Conservation (phyloP, 2,113 vertebrate genomes). For the Cyanistes caeruleus region DNA sequence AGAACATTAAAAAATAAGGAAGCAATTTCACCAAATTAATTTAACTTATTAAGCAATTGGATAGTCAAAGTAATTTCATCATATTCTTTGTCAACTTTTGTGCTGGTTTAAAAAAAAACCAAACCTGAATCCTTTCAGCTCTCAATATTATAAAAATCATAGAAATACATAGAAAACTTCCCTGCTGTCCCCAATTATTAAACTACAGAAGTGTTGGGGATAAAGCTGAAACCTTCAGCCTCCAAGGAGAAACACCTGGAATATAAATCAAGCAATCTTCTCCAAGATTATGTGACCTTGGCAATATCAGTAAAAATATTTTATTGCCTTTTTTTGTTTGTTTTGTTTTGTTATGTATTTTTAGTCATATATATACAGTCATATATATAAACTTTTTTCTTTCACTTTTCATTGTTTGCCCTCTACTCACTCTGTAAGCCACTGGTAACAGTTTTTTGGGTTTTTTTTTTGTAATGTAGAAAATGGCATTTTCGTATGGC, state of each 20-base stretch:
- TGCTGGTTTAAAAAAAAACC: not conserved
- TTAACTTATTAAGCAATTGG: not conserved
- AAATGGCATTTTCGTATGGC: not conserved
- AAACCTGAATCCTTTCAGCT: fast-evolving
- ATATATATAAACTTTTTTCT: not conserved
- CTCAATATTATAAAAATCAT: not conserved
- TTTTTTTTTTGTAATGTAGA: fast-evolving
- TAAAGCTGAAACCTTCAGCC: not conserved
- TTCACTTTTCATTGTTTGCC: not conserved
- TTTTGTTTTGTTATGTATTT: not conserved
- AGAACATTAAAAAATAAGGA: not conserved
- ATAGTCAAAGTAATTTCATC: not conserved
- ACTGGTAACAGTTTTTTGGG: not conserved
- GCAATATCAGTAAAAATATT: not conserved
- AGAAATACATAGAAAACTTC: not conserved
- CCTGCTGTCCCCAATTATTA: not conserved
- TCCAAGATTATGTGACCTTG: not conserved
- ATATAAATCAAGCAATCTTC: not conserved
- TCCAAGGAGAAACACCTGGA: not conserved
- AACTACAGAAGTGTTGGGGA: not conserved
- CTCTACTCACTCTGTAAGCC: not conserved
- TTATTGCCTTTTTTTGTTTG: not conserved
- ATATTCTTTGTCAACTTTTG: not conserved
- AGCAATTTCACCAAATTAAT: not conserved
- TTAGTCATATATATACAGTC: not conserved